Conservation (phyloP, 2,113 vertebrate genomes). For the Salvelinus fontinalis region DNA sequence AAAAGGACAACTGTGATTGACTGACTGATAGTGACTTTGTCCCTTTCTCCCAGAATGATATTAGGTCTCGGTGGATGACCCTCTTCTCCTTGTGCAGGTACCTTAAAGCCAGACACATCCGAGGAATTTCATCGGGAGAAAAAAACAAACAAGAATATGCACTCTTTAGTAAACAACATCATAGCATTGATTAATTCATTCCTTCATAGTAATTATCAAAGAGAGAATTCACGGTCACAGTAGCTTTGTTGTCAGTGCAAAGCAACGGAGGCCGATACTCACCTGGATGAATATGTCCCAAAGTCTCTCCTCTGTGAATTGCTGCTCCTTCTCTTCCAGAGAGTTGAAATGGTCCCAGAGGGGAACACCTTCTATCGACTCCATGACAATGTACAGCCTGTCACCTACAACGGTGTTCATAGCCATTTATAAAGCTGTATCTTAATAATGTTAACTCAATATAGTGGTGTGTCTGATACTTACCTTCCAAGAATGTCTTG, state of each 20-base stretch:
- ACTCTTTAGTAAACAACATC: too few species aligned
- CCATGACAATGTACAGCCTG: constrained; percentile 88
- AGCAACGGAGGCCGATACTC: neutral
- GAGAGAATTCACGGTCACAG: neutral
- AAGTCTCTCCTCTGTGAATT: constrained; percentile 84
- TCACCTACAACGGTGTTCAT: constrained; percentile 70
- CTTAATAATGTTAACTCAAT: neutral
- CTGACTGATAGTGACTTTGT: constrained; percentile 89
- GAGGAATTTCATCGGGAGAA: constrained; percentile 29
- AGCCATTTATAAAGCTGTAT: neutral
- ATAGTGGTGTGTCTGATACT: constrained; percentile 47
- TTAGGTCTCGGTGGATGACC: constrained; percentile 85
- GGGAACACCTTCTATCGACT: constrained; percentile 84
- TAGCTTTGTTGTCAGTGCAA: neutral
- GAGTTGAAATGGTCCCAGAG: constrained; percentile 85
- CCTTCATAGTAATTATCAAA: neutral
- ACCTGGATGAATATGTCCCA: constrained; percentile 93
- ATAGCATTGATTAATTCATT: neutral
- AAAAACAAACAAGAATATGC: neutral
- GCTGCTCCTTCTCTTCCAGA: constrained; percentile 85
- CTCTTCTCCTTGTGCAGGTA: constrained; percentile 92
- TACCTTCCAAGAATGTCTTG: constrained; percentile 91
- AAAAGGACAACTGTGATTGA: constrained; percentile 12
- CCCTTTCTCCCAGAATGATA: constrained; percentile 87
- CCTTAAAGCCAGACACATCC: constrained; percentile 85